These are phyloP conservation scores for Pseudococcus longispinus DNA, from an alignment of 2,888 invertebrate genomes.

Conservation along the genomic window DNA sequence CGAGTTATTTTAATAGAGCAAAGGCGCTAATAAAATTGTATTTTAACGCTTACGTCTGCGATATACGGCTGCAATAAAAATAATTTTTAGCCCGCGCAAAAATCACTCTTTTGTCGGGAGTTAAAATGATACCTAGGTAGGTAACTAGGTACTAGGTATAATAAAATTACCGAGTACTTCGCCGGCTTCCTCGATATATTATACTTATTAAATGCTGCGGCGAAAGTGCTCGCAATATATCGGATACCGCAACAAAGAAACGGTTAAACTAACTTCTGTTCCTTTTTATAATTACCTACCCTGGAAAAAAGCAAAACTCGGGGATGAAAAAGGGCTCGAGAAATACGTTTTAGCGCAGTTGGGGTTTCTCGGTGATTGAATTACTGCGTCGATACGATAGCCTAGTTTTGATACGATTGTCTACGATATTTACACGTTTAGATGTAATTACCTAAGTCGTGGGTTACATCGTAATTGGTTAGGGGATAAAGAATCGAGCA, in stretches of 20 bases:
- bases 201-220: neutral
- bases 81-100: slow-evolving; percentile 1
- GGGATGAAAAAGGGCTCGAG: neutral
- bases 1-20: slow-evolving; percentile 18
- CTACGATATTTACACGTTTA: neutral
- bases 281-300: neutral
- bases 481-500: neutral
- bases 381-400: neutral
- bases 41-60: neutral
- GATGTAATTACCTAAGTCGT: neutral
- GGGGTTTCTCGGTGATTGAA: neutral
- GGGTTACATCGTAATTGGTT: neutral
- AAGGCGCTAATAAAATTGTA: slow-evolving; percentile 19
- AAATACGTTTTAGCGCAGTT: neutral
- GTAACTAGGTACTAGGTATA: too few relatives aligned
- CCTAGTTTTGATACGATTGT: neutral
- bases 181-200: neutral
- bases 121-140: neutral
- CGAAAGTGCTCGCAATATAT: neutral
- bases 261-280: neutral
- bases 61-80: slow-evolving; percentile 25
- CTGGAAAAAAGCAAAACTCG: neutral
- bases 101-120: neutral
- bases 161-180: neutral
- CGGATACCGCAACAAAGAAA: slow-evolving; percentile 7